Evolutionary conservation across 1,140 invertebrate genomes (phyloP).

Genomic region (Pseudomyrmex concolor): DNA sequence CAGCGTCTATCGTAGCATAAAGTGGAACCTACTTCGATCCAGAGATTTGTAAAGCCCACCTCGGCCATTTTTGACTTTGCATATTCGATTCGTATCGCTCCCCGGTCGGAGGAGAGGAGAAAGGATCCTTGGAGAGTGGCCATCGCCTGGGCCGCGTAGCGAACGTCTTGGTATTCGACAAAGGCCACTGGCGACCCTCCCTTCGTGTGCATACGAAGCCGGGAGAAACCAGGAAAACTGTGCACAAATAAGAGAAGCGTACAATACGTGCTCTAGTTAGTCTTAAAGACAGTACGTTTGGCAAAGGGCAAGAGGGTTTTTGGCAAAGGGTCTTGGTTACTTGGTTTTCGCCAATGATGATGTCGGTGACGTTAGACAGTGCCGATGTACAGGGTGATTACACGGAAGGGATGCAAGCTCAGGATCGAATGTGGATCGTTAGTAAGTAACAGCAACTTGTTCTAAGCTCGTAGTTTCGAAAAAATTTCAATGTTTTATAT

Average conservation of each 20-base stretch:
- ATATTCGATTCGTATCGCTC: conserved; percentile 98
- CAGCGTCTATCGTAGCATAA: conserved; percentile 75
- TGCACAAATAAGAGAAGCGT: conserved; percentile 87
- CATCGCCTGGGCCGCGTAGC: conserved; percentile 95
- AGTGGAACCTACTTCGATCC: conserved; percentile 85
- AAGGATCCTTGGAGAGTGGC: conserved; percentile 96
- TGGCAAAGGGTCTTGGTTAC: conserved; percentile 49
- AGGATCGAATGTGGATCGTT: conserved; percentile 36
- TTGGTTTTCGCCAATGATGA: conserved; percentile 40
- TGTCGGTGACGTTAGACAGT: conserved; percentile 54
- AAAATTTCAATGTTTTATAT: too few species aligned
- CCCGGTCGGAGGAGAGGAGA: conserved; percentile 96
- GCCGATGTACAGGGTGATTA: conserved; percentile 48
- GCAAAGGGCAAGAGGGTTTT: conserved; percentile 57
- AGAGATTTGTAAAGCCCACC: conserved; percentile 87
- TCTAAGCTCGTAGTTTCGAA: too few species aligned
- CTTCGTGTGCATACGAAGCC: conserved; percentile 98
- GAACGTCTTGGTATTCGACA: conserved; percentile 97
- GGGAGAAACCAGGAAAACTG: conserved; percentile 98
- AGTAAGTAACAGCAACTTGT: not conserved
- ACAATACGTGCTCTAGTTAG: conserved; percentile 80
- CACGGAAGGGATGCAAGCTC: conserved; percentile 34
- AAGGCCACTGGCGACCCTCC: conserved; percentile 96
- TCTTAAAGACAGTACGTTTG: conserved; percentile 71
- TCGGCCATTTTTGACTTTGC: conserved; percentile 98